These are phyloP conservation scores for Hyperoplus lanceolatus DNA, from an alignment of 2,797 vertebrate species.

Conservation along the genomic window DNA sequence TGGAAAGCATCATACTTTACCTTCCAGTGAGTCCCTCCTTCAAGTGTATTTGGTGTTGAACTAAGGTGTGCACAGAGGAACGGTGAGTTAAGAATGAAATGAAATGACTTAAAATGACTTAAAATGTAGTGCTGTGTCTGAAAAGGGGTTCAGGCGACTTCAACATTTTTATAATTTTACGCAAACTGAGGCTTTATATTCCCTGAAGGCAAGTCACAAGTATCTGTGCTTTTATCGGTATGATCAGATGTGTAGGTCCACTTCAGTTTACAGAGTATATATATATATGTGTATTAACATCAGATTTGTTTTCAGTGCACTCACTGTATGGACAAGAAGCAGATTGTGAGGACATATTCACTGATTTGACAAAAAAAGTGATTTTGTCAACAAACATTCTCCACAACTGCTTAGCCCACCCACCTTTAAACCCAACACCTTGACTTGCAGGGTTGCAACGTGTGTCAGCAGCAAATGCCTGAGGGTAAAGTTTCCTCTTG, in stretches of 20 bases:
- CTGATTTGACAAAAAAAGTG: no score
- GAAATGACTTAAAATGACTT: background rate
- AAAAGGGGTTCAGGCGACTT: no score
- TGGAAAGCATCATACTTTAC: background rate
- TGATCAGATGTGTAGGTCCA: background rate
- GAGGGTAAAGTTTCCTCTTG: conserved; percentile 62
- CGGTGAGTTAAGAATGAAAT: no score
- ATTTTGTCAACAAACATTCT: no score
- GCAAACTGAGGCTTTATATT: background rate
- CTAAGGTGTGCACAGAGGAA: background rate
- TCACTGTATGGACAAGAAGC: no score
- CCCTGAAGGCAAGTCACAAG: background rate
- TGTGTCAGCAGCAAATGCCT: conserved; percentile 26
- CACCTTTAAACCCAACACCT: conserved; percentile 8
- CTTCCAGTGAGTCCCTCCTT: background rate
- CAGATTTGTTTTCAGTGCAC: no score
- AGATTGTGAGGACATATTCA: no score
- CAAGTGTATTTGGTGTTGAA: background rate
- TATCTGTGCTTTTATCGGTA: background rate
- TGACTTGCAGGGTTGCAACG: conserved; percentile 16
- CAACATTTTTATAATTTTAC: background rate
- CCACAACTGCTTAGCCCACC: background rate
- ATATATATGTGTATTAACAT: no score
- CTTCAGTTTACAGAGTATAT: no score
- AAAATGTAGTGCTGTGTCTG: background rate